A percentile compares a stretch with the other conserved stretches of the same genome.
Conservation (phyloP, 1,140 invertebrate species). For the Megathymus violae region DNA sequence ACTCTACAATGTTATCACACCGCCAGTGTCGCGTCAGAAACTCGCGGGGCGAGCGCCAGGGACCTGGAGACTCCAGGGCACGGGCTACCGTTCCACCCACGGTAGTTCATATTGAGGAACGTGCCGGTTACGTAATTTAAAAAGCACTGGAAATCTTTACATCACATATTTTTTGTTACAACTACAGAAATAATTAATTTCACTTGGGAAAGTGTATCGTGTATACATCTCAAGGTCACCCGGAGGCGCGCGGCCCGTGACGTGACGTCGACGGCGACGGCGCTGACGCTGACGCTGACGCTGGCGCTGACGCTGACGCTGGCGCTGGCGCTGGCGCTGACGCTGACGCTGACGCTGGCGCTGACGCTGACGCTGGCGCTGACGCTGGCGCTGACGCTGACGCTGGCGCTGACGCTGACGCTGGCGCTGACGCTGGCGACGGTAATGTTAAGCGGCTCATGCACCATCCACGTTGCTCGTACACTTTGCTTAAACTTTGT, state of each 20-base stretch:
- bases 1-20: slow-evolving; percentile 6
- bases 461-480: neutral
- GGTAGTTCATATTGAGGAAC: neutral
- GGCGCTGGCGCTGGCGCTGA: too few species aligned
- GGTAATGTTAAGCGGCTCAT: too few species aligned
- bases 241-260: neutral
- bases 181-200: neutral
- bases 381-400: too few species aligned
- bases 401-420: too few species aligned
- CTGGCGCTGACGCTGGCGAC: too few species aligned
- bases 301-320: too few species aligned
- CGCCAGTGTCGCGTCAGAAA: neutral
- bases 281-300: too few species aligned
- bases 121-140: neutral
- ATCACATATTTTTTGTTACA: neutral
- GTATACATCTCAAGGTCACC: neutral
- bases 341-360: too few species aligned
- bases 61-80: neutral
- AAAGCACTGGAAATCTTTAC: neutral
- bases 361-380: too few species aligned
- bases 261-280: too few species aligned
- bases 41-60: neutral
- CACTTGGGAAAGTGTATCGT: neutral
- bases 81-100: neutral
- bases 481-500: too few species aligned